Conservation (phyloP, 2,113 vertebrate genomes). For the Paradoxurus hermaphroditus region DNA sequence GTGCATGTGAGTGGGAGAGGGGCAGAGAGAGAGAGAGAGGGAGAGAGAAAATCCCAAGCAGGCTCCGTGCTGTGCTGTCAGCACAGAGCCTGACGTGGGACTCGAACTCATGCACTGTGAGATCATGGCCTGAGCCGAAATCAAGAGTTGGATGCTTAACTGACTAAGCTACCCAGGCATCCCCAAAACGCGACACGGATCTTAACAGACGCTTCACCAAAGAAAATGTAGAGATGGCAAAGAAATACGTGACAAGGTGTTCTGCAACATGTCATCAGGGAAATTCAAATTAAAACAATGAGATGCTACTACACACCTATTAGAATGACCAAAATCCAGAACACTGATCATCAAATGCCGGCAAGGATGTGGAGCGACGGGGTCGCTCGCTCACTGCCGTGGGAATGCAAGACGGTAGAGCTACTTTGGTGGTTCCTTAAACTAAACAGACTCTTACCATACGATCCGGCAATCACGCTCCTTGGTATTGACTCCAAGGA, state of each 20-base stretch:
- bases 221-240: not conserved
- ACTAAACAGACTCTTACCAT: not conserved
- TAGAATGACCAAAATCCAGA: not conserved
- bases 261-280: not conserved
- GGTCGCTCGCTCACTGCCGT: not conserved
- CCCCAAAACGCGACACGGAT: not conserved
- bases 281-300: not conserved
- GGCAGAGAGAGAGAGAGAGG: too few species aligned
- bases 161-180: fast-evolving
- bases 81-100: too few species aligned
- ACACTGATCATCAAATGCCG: not conserved
- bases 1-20: too few species aligned
- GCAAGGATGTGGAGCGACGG: not conserved
- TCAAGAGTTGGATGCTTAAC: too few species aligned
- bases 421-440: not conserved
- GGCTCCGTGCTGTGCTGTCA: too few species aligned
- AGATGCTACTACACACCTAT: not conserved
- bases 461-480: not conserved
- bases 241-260: not conserved
- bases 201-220: not conserved
- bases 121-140: too few species aligned
- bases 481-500: not conserved
- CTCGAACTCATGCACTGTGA: too few species aligned
- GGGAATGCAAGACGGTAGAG: not conserved
- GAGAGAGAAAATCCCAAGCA: too few species aligned